Evolutionary conservation across 2,797 vertebrate genomes (phyloP), one percentile per base, ranked within the genome.

Genomic region (Pseudochirops cupreus): DNA sequence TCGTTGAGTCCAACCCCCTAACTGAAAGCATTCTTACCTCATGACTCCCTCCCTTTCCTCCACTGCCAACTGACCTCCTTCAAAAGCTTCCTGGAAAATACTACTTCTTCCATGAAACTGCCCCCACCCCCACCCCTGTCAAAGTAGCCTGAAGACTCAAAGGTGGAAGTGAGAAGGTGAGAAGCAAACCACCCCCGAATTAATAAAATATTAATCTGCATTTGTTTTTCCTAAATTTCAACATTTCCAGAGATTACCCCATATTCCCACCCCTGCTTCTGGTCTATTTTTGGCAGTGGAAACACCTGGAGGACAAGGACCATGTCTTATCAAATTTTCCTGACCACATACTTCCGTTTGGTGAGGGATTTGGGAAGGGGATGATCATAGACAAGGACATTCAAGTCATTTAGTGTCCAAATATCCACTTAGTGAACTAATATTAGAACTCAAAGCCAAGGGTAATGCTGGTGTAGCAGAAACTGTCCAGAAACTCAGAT

Each of bases 81-180:
- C 82, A 57, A 94, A 95, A 39, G 92, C 56, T 94, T 94, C 74
- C 92, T 74, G 31, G 96, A 93, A 94, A 28, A 62, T 24, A 53
- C 50, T 11, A 9, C 5, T 87, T 12, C 58, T 94, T 96, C 56
- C 28, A 90, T 58, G 46, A 94, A 95, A 89, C 39, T 50, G 54
- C 52, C 87, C 11, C 6, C 57, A 33, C 58, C 26, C 28, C 57
- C 57, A 28, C 9, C 57, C 58, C 94, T 14, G 29, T 24, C 24
- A 96, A 92, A 91, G 28, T 87, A 91, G 28, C 56, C 67, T 39
- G 74, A 55, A 52, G 82, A 46, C 7, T 87, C 39, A 82, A 14
- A 74, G 50, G 0, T 95, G 5, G 33, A 92, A 82, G 50, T 94
- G n/a, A 87, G 31, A 29, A 14, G 29, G 74, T 57, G 56, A 58